Conservation (phyloP, 2,113 vertebrate genomes). For the Boleophthalmus pectinirostris region DNA sequence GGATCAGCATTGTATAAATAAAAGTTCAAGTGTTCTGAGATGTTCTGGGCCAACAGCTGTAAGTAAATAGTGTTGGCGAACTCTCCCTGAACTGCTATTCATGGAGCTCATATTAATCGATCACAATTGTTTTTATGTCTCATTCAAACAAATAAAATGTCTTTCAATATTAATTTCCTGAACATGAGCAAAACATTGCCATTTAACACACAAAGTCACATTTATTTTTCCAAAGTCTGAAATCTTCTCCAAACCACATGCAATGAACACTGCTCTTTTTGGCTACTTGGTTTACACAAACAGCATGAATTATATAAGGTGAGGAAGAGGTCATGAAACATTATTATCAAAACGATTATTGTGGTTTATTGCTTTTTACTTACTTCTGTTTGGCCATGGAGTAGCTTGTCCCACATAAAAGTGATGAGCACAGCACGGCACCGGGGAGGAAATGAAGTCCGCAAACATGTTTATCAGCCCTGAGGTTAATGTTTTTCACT, state of each 20-base stretch:
- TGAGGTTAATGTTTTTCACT: slow-evolving; percentile 65
- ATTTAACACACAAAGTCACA: no score
- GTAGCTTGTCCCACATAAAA: slow-evolving; percentile 61
- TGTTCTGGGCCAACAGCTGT: not conserved
- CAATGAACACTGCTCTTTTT: not conserved
- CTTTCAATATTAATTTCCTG: no score
- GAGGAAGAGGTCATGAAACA: slow-evolving; percentile 66
- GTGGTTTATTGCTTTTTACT: slow-evolving; percentile 53
- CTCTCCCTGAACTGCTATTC: not conserved
- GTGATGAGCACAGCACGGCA: slow-evolving; percentile 68
- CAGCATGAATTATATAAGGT: slow-evolving; percentile 40
- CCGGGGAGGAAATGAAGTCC: slow-evolving; percentile 66
- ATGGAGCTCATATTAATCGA: no score
- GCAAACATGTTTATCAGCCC: slow-evolving; percentile 61
- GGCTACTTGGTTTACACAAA: not conserved
- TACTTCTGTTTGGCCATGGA: slow-evolving; percentile 58
- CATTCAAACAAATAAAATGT: no score
- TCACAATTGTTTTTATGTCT: no score
- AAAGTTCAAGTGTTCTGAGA: not conserved
- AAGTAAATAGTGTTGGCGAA: not conserved
- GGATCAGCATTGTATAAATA: not conserved
- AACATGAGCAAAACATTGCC: no score
- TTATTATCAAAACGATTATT: slow-evolving; percentile 47
- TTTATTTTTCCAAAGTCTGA: no score
- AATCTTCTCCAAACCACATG: no score